Evolutionary conservation across 2,797 vertebrate genomes (phyloP).

Genomic region (Lepus townsendii): DNA sequence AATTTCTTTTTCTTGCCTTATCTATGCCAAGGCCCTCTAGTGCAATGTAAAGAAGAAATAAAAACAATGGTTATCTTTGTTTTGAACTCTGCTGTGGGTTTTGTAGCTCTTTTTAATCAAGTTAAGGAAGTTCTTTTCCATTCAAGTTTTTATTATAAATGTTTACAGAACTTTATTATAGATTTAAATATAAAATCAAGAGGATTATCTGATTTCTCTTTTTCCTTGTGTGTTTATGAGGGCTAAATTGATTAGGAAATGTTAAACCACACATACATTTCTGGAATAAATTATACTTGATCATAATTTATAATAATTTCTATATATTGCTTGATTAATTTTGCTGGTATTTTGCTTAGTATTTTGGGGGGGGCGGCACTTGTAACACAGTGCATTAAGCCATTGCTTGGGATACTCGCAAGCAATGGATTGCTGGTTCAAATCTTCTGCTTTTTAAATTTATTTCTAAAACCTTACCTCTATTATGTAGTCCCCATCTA

Average conservation of each 20-base stretch:
- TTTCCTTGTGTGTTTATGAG: slow-evolving; percentile 6
- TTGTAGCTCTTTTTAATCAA: slow-evolving; percentile 38
- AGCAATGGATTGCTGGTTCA: background rate
- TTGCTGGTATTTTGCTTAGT: slow-evolving; percentile 48
- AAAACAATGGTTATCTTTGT: background rate
- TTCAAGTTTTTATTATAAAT: slow-evolving; percentile 60
- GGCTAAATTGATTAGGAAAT: slow-evolving; percentile 47
- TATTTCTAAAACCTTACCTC: slow-evolving; percentile 52
- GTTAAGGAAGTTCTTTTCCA: slow-evolving; percentile 53
- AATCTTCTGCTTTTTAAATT: slow-evolving; percentile 1
- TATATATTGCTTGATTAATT: slow-evolving; percentile 36
- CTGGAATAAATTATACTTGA: slow-evolving; percentile 6
- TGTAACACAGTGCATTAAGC: too few relatives aligned
- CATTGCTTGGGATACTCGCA: too few relatives aligned
- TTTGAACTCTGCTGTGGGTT: slow-evolving; percentile 40
- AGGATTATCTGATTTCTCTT: background rate
- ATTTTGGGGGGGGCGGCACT: background rate
- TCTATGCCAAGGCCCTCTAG: background rate
- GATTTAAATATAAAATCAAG: background rate
- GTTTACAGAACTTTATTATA: slow-evolving; percentile 44
- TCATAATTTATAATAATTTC: slow-evolving; percentile 56
- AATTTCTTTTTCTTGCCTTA: slow-evolving; percentile 52
- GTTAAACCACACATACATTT: background rate
- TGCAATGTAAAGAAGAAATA: background rate
- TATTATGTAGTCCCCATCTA: slow-evolving; percentile 47